Conservation (phyloP, 92 coral and sea anemone genomes). For the Umimayanthus chanpuru region DNA sequence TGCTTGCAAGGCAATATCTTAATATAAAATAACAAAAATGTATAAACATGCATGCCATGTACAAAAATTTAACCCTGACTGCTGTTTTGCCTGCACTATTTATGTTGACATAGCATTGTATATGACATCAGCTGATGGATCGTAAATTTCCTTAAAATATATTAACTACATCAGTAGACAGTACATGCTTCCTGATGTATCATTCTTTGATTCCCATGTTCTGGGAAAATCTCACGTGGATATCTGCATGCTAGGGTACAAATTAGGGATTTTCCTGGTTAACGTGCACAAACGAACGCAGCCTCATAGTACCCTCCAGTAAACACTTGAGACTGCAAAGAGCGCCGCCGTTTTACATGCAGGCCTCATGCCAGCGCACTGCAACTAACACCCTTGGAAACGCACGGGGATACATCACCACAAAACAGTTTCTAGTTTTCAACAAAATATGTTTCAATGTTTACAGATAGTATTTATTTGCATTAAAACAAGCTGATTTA, state of each 20-base stretch:
- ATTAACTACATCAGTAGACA: neutral
- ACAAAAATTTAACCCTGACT: neutral
- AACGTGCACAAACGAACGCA: neutral
- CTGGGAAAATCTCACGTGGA: neutral
- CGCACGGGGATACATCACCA: too few species aligned
- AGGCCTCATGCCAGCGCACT: constrained; percentile 21
- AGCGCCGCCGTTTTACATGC: constrained; percentile 1
- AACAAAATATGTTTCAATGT: neutral
- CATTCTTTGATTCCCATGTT: neutral
- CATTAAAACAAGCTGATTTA: neutral
- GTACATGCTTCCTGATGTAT: neutral
- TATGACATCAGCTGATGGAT: neutral
- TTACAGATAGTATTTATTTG: neutral
- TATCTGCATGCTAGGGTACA: neutral
- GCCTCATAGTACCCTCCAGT: neutral
- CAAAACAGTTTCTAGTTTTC: too few species aligned
- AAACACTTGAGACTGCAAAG: neutral
- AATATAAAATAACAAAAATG: too few species aligned
- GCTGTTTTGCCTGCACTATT: neutral
- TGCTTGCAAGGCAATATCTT: neutral
- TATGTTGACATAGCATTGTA: neutral
- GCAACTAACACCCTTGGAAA: neutral
- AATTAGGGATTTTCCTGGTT: neutral
- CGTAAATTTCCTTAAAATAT: neutral
- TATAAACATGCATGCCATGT: neutral